Percentiles rank a stretch among this genome's conserved stretches.
phyloP scores from a whole-genome alignment of 2,797 vertebrate genomes.

The Streptopelia turtur region DNA sequence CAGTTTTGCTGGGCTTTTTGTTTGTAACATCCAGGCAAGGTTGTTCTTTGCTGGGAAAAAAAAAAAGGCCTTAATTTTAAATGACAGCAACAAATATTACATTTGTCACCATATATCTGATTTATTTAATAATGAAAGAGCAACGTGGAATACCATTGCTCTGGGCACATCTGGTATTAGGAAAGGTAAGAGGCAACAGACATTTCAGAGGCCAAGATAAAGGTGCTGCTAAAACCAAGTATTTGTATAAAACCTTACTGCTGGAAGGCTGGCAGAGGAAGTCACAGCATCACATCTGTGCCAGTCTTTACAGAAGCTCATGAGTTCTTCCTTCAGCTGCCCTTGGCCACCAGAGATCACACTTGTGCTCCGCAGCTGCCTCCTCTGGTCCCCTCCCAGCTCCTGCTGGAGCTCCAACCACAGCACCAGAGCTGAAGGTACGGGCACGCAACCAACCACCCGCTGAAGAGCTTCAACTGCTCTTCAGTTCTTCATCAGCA shows the following conservation, averaged over 20 bases:
- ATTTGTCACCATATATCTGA: not conserved
- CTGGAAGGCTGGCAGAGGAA: not conserved
- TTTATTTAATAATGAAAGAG: not conserved
- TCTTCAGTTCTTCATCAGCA: not conserved
- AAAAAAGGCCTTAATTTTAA: not conserved
- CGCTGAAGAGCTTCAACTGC: not conserved
- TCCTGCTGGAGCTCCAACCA: not conserved
- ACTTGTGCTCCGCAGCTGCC: accelerated
- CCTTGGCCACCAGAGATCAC: not conserved
- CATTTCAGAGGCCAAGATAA: not conserved
- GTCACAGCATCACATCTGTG: not conserved
- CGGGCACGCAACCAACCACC: accelerated
- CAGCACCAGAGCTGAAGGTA: not conserved
- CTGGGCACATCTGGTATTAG: not conserved
- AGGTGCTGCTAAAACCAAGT: not conserved
- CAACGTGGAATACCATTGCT: not conserved
- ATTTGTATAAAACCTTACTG: not conserved
- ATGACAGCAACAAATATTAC: not conserved
- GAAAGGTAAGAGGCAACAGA: not conserved
- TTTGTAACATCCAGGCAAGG: not conserved
- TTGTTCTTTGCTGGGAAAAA: not conserved
- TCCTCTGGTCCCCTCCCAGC: not conserved
- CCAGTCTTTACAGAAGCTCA: not conserved
- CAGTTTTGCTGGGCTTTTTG: not conserved
- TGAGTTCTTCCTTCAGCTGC: not conserved